Percentiles rank a stretch among this genome's conserved stretches.
These are phyloP conservation scores for Brachypterus glaber DNA, from an alignment of 2,888 invertebrate species.

Conservation along the genomic window DNA sequence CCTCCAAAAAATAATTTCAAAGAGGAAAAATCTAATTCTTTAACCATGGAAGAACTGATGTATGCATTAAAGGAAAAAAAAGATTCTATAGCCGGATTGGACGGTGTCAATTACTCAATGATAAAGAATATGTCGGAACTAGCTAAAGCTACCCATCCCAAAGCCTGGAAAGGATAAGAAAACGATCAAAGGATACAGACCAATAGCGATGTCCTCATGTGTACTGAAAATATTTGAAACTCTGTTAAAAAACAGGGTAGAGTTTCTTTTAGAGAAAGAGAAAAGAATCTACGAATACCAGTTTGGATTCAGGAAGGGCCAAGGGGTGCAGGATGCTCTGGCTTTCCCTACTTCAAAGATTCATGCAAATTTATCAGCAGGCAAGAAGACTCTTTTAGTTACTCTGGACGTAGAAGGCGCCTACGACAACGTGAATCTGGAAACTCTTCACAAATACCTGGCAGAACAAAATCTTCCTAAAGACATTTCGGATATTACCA, in stretches of 20 bases:
- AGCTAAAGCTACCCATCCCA: slow-evolving; percentile 4
- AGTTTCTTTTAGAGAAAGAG: slow-evolving; percentile 6
- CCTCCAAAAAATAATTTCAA: no score
- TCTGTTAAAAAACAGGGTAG: slow-evolving; percentile 6
- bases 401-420: slow-evolving; percentile 9
- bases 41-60: no score
- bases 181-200: slow-evolving; percentile 4
- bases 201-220: slow-evolving; percentile 8
- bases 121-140: slow-evolving; percentile 4
- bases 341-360: neutral
- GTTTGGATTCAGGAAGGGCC: slow-evolving; percentile 8
- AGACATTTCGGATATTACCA: neutral
- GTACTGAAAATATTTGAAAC: slow-evolving; percentile 7
- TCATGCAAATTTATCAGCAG: no score
- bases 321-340: neutral
- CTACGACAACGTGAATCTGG: slow-evolving; percentile 11
- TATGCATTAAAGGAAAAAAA: no score
- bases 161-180: slow-evolving; percentile 6
- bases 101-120: slow-evolving; percentile 5
- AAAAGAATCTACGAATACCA: neutral
- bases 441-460: slow-evolving; percentile 4
- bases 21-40: no score
- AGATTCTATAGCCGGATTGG: slow-evolving; percentile 6
- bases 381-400: slow-evolving; percentile 1
- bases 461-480: neutral